phyloP scores from a whole-genome alignment of 2,888 invertebrate genomes.

The Mythimna vitellina region DNA sequence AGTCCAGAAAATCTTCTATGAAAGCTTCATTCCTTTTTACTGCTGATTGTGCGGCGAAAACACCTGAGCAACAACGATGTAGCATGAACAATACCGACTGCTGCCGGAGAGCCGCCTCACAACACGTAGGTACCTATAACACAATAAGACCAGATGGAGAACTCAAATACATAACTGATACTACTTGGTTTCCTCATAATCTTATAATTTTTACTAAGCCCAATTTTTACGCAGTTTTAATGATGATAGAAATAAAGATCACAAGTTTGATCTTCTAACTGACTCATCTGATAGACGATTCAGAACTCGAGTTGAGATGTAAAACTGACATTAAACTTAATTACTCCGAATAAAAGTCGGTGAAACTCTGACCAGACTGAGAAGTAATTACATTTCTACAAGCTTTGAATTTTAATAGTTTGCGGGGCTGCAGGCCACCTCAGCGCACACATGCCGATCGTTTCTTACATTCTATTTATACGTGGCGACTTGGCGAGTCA shows the following conservation, averaged over 20 bases:
- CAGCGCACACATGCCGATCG: slow-evolving; percentile 66
- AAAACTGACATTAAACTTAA: slow-evolving; percentile 86
- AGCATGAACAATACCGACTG: slow-evolving; percentile 70
- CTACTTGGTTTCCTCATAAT: slow-evolving; percentile 45
- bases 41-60: slow-evolving; percentile 85
- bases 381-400: slow-evolving; percentile 88
- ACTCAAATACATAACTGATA: slow-evolving; percentile 43
- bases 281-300: slow-evolving; percentile 72
- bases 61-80: slow-evolving; percentile 80
- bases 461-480: slow-evolving; percentile 70
- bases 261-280: slow-evolving; percentile 51
- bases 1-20: slow-evolving; percentile 74
- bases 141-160: slow-evolving; percentile 41
- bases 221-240: slow-evolving; percentile 45
- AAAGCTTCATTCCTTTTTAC: slow-evolving; percentile 84
- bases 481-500: slow-evolving; percentile 52
- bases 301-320: slow-evolving; percentile 77
- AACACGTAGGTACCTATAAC: slow-evolving; percentile 30
- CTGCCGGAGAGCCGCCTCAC: slow-evolving; percentile 57
- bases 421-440: slow-evolving; percentile 65
- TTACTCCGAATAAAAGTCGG: slow-evolving; percentile 85
- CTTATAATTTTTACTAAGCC: slow-evolving; percentile 13
- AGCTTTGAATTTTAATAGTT: slow-evolving; percentile 88
- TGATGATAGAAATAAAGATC: slow-evolving; percentile 62
- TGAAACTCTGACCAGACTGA: slow-evolving; percentile 84